Percentiles rank a stretch among this genome's conserved stretches.
phyloP scores from a whole-genome alignment of 2,113 vertebrate species.

The Odobenus rosmarus region DNA sequence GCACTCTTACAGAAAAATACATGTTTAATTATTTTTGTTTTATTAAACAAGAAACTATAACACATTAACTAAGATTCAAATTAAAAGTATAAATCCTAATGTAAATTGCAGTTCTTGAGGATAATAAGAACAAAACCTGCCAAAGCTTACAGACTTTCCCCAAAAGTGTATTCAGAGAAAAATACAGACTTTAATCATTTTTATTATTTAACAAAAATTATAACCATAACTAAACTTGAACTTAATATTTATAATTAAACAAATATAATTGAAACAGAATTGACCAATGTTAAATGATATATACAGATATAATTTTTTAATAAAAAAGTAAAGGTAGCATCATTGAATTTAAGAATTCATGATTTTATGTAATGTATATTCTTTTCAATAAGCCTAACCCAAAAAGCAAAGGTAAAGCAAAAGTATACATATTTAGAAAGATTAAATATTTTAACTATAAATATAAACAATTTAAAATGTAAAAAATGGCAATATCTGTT shows the following conservation, averaged over 20 bases:
- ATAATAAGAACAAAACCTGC: background rate
- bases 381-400: background rate
- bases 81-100: constrained; percentile 48
- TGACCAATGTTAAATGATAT: background rate
- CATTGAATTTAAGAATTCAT: background rate
- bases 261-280: constrained; percentile 8
- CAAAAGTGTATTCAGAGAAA: constrained; percentile 1
- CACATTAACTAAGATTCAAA: constrained; percentile 44
- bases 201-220: constrained; percentile 2
- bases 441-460: background rate
- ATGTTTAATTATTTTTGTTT: background rate
- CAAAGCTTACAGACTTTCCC: background rate
- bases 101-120: background rate
- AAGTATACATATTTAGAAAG: background rate
- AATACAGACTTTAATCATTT: background rate
- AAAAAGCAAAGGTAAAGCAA: background rate
- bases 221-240: background rate
- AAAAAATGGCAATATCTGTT: background rate
- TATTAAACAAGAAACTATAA: constrained; percentile 28
- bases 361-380: background rate
- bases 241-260: background rate
- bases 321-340: background rate
- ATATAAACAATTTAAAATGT: background rate
- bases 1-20: background rate
- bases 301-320: background rate